phyloP scores from a whole-genome alignment of 2,888 invertebrate genomes.

The Eupithecia pulchellata region DNA sequence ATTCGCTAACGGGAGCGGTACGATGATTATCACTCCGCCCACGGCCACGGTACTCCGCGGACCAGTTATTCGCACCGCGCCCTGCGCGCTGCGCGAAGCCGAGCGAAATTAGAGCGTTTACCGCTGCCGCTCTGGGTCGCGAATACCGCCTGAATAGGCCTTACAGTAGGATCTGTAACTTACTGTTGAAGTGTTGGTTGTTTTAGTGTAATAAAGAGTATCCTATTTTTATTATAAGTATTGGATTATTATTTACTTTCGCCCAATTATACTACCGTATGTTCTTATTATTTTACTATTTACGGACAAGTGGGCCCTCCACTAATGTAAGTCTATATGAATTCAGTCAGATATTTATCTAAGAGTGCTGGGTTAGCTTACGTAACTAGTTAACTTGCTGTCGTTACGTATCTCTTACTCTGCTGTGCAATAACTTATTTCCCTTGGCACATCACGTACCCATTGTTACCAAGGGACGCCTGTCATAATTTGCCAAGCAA shows the following conservation, averaged over 20 bases:
- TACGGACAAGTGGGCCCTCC: neutral
- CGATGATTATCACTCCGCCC: neutral
- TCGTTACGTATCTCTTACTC: no score
- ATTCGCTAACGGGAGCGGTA: neutral
- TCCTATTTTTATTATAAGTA: constrained; percentile 50
- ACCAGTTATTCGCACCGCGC: neutral
- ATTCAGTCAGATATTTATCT: neutral
- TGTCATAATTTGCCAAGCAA: neutral
- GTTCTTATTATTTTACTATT: neutral
- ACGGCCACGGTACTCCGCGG: neutral
- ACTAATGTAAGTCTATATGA: no score
- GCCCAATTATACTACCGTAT: neutral
- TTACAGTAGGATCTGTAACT: constrained; percentile 20
- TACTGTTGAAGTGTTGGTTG: constrained; percentile 60
- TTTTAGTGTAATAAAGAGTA: constrained; percentile 71
- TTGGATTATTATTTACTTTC: constrained; percentile 27
- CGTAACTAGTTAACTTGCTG: no score
- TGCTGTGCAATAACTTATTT: neutral
- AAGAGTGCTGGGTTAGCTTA: no score
- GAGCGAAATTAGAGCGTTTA: neutral
- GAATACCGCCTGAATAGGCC: neutral
- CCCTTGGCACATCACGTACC: neutral
- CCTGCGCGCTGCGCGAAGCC: neutral
- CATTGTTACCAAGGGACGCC: neutral
- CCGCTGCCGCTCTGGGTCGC: neutral